Evolutionary conservation across 2,113 vertebrate species (phyloP), one percentile per base, ranked within the genome.

Genomic region (Ia io): DNA sequence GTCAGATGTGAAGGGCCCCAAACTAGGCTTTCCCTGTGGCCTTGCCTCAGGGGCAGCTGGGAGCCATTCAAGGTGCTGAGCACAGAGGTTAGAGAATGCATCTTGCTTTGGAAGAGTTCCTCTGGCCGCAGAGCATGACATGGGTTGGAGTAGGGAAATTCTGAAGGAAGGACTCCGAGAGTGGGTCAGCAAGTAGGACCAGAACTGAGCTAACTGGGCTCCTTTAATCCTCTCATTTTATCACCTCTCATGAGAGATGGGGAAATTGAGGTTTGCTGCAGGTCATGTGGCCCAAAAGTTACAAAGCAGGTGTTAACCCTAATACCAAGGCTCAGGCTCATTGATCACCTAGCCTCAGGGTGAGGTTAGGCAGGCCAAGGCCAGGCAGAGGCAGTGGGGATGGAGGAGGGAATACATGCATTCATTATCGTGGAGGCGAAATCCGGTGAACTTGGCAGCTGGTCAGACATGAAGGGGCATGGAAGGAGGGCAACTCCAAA

Each of bases 361-460:
- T 1, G 1, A 51, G 42, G 10, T 2, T 23, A 35, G 42, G 35
- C 35, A 28, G 53, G n/a, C 30, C 25, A 14, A 3, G 37, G 37
- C 18, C 40, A 53, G 79, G 35, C 28, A 40, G 13, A 87, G 90
- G 89, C 56, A n/a, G 22, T 3, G 20, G 37, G 8, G 47, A 3
- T 16, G 1, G 32, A 49, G 22, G 28, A 5, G 25, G 63, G 10
- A 11, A 17, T 5, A 5, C 4, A 0, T 40, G 65, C 12, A 0
- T 59, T 44, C 17, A 9, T 80, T 67, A 28, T 25, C 28, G 0
- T 5, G 70, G 74, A 87, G n/a, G 51, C 69, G 59, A 40, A 59
- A 35, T 32, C 53, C 0, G 7, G 37, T 37, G 30, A 32, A 32
- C 35, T 84, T 78, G 69, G 18, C 32, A 40, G 42, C 49, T 9